These are phyloP conservation scores for Steromphala cineraria DNA, from an alignment of 2,888 invertebrate species.

Conservation along the genomic window DNA sequence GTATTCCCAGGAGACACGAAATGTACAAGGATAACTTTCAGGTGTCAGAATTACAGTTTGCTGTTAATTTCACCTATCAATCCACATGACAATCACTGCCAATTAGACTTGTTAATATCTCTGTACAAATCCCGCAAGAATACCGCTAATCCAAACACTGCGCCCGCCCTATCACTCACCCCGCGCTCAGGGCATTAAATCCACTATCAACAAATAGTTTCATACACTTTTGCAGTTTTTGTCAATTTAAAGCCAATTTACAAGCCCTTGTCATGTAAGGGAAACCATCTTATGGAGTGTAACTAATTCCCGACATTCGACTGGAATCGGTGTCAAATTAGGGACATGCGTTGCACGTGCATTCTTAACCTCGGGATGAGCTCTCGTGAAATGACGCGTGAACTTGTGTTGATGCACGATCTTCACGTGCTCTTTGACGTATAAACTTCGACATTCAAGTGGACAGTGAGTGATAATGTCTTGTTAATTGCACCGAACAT, in stretches of 20 bases:
- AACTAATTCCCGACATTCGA: slow-evolving; percentile 1
- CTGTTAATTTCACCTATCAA: slow-evolving; percentile 16
- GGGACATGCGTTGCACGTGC: slow-evolving; percentile 16
- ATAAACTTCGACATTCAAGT: too few species aligned
- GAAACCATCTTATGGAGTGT: background rate
- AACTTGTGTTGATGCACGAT: background rate
- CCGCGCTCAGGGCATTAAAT: background rate
- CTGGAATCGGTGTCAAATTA: background rate
- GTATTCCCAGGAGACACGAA: background rate
- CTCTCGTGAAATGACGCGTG: background rate
- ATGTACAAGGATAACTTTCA: background rate
- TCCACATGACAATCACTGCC: slow-evolving; percentile 16
- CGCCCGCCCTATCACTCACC: slow-evolving; percentile 9
- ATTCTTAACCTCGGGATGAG: background rate
- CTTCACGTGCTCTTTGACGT: too few species aligned
- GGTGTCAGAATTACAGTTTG: slow-evolving; percentile 10
- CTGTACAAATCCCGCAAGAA: background rate
- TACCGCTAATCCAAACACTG: background rate
- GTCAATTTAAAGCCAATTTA: slow-evolving; percentile 15
- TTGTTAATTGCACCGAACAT: too few species aligned
- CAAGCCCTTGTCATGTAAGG: background rate
- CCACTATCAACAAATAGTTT: slow-evolving; percentile 11
- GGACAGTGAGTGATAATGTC: too few species aligned
- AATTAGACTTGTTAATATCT: slow-evolving; percentile 13
- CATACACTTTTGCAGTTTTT: background rate